A percentile compares a stretch with the other conserved stretches of the same genome.
These are phyloP conservation scores for Melinopterus prodromus DNA, from an alignment of 2,888 invertebrate species.

Conservation along the genomic window DNA sequence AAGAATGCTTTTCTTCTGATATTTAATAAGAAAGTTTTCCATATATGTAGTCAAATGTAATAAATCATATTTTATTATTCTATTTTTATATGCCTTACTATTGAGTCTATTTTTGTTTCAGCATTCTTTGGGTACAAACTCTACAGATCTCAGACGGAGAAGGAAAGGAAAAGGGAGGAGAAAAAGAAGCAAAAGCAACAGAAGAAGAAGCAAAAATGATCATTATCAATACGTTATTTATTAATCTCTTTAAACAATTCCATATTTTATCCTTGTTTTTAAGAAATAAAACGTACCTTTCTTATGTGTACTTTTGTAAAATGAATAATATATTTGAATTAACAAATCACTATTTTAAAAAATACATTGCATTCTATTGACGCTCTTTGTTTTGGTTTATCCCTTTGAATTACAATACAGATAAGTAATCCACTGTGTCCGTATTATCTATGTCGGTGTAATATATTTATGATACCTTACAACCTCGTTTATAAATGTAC, in stretches of 20 bases:
- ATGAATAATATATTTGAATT: not conserved
- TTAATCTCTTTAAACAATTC: slow-evolving; percentile 16
- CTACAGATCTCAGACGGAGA: slow-evolving; percentile 80
- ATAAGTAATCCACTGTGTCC: not conserved
- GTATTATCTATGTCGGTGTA: not conserved
- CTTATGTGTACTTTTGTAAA: slow-evolving; percentile 28
- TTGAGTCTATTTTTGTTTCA: slow-evolving; percentile 62
- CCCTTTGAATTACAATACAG: not conserved
- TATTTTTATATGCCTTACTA: too few relatives aligned
- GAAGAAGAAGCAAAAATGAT: slow-evolving; percentile 77
- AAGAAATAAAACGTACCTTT: slow-evolving; percentile 25
- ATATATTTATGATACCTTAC: not conserved
- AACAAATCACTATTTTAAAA: not conserved
- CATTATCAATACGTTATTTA: not conserved
- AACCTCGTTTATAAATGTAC: not conserved
- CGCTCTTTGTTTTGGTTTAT: not conserved
- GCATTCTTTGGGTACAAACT: slow-evolving; percentile 89
- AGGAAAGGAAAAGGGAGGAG: slow-evolving; percentile 79
- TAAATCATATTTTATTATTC: too few relatives aligned
- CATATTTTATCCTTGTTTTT: slow-evolving; percentile 31
- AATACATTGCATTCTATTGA: not conserved
- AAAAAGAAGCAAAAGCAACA: slow-evolving; percentile 82
- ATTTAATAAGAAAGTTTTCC: too few relatives aligned
- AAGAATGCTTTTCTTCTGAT: too few relatives aligned
- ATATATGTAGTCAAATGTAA: too few relatives aligned